phyloP scores from a whole-genome alignment of 2,797 vertebrate species.

The Presbytis comata region DNA sequence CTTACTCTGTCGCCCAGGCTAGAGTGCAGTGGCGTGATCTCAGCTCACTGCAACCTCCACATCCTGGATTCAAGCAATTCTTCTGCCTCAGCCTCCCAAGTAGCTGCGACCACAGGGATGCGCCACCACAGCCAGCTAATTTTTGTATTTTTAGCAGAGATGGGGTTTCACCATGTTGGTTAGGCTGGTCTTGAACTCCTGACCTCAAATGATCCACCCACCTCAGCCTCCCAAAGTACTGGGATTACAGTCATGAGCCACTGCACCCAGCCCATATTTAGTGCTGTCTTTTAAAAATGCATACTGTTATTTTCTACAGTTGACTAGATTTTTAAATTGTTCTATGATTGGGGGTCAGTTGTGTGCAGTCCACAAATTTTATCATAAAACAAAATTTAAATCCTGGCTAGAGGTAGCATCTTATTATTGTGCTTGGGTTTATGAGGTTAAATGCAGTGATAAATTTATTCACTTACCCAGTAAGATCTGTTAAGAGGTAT shows the following conservation, averaged over 20 bases:
- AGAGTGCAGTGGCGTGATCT: neutral
- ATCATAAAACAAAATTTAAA: neutral
- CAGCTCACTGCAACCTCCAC: neutral
- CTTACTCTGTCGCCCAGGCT: neutral
- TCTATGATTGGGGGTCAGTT: constrained; percentile 29
- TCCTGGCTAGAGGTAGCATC: neutral
- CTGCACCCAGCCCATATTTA: neutral
- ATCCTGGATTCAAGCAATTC: neutral
- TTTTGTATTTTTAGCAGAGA: neutral
- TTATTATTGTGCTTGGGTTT: neutral
- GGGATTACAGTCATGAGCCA: neutral
- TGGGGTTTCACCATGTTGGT: neutral
- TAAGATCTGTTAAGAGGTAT: neutral
- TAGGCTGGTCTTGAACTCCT: neutral
- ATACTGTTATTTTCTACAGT: neutral
- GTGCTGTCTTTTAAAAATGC: neutral
- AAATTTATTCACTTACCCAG: neutral
- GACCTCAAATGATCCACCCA: neutral
- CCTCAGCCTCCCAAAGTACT: neutral
- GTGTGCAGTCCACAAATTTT: neutral
- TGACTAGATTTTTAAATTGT: neutral
- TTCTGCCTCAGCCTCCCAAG: neutral
- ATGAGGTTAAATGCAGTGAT: neutral
- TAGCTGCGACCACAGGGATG: neutral
- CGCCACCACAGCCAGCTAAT: neutral